Base-by-base conservation (phyloP, 2,888 invertebrate species). In the Sphaerophoria rueppellii region DNA sequence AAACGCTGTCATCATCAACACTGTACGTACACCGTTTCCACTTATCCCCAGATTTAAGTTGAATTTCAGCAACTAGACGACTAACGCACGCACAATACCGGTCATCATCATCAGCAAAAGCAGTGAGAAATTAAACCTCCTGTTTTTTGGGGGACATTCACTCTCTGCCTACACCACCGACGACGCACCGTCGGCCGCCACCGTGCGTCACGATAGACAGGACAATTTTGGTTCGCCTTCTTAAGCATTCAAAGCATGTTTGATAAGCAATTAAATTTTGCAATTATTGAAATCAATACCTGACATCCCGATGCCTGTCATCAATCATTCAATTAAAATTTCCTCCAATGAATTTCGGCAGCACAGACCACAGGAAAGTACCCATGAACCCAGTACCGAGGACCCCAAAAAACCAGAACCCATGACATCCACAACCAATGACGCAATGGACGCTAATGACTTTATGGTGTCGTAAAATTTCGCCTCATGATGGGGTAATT, bases 261-360 rank as follows among this genome's bases (percentile, higher is more conserved):
- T 88, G 88, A 89, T 89, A 90, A 89, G 89, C 89, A 87, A 82
- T 79, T 86, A 87, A 82, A 87, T 86, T 67, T 87, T 87, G 87
- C 88, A 88, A 88, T 88, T 88, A 89, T 88, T 89, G 89, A 89
- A 90, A 89, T 90, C 89, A 89, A 90, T 89, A 89, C 88, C 87
- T 87, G 87, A 88, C 82, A 78, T 82, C 74, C 82, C 48, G 82
- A 78, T 82, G 82, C 82, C 80, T 75, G 87, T 78, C 86, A 87
- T 86, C 86, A 86, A 87, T 86, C 86, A 87, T 80, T 77, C 75
- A 86, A 87, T 86, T 87, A 81, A 87, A 75, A 79, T 75, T 74
- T 65, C 50, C 73, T 73, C 70, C 69, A 82, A 32, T 52, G 74
- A 74, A 58, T 72, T 73, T 54, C 40, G 46, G 65, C 43, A 43